A percentile compares a stretch with the other conserved stretches of the same genome.
Conservation (phyloP, 2,797 vertebrate species). For the Anableps anableps region DNA sequence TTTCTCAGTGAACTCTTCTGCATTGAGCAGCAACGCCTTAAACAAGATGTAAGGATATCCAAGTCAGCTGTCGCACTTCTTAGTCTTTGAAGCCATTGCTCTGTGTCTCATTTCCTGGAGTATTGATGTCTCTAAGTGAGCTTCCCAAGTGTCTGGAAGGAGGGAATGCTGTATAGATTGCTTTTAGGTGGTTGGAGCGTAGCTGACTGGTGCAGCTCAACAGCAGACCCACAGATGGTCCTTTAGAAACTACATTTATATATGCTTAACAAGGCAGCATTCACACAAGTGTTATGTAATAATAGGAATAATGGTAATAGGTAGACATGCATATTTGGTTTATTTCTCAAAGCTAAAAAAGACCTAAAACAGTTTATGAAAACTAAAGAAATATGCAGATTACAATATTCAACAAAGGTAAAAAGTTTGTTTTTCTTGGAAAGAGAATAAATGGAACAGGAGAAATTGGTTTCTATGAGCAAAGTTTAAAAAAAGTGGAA, state of each 20-base stretch:
- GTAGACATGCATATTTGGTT: neutral
- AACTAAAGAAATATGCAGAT: neutral
- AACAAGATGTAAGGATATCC: constrained; percentile 73
- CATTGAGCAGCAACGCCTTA: constrained; percentile 63
- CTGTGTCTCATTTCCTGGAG: constrained; percentile 78
- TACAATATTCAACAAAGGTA: neutral
- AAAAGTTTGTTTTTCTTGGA: neutral
- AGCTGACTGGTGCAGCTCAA: constrained; percentile 36
- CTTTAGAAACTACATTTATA: constrained; percentile 20
- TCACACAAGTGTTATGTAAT: neutral
- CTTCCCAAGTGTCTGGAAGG: constrained; percentile 60
- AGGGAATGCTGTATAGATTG: constrained; percentile 71
- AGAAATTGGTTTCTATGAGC: neutral
- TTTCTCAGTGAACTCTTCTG: constrained; percentile 55
- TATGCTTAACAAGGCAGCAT: neutral
- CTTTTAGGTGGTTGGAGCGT: constrained; percentile 52
- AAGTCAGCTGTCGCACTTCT: constrained; percentile 65
- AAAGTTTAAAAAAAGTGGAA: neutral
- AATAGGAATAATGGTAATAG: neutral
- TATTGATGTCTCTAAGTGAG: constrained; percentile 79
- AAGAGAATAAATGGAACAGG: neutral
- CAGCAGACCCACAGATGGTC: constrained; percentile 3
- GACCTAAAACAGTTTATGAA: neutral
- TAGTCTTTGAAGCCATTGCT: constrained; percentile 67
- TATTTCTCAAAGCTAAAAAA: neutral